phyloP scores from a whole-genome alignment of 2,797 vertebrate species.

The Malurus leucopterus region DNA sequence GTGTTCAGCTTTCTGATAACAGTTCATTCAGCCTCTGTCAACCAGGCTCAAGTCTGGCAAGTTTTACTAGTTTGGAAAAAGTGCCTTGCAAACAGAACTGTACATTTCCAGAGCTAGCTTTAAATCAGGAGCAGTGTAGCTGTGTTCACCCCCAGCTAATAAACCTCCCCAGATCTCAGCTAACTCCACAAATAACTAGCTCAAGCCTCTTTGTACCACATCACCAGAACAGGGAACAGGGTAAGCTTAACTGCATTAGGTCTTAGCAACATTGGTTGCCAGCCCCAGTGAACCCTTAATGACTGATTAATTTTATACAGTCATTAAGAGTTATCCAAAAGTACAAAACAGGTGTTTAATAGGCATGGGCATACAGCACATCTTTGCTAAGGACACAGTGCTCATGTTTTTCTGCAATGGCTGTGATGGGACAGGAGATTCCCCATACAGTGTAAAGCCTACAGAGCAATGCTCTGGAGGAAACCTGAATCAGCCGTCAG shows the following conservation, averaged over 20 bases:
- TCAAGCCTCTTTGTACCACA: constrained; percentile 23
- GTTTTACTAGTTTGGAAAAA: background rate
- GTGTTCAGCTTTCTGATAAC: background rate
- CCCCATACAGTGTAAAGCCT: background rate
- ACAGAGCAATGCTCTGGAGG: background rate
- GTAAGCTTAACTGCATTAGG: constrained; percentile 26
- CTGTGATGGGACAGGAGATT: background rate
- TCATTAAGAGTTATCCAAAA: background rate
- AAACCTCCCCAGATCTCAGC: background rate
- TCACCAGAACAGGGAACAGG: background rate
- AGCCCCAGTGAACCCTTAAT: background rate
- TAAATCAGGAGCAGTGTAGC: background rate
- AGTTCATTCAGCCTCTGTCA: background rate
- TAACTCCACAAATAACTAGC: constrained; percentile 33
- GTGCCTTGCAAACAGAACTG: background rate
- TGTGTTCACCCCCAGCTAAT: background rate
- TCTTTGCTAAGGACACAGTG: background rate
- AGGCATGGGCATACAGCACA: background rate
- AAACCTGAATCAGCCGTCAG: background rate
- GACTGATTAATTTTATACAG: background rate
- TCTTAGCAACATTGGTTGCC: background rate
- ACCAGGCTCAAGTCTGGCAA: background rate
- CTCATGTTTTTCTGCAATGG: background rate
- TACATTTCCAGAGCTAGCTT: background rate
- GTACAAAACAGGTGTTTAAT: background rate